Percentiles rank a stretch among this genome's conserved stretches.
Evolutionary conservation across 2,797 vertebrate species (phyloP).

Genomic region (Brachymystax lenok): DNA sequence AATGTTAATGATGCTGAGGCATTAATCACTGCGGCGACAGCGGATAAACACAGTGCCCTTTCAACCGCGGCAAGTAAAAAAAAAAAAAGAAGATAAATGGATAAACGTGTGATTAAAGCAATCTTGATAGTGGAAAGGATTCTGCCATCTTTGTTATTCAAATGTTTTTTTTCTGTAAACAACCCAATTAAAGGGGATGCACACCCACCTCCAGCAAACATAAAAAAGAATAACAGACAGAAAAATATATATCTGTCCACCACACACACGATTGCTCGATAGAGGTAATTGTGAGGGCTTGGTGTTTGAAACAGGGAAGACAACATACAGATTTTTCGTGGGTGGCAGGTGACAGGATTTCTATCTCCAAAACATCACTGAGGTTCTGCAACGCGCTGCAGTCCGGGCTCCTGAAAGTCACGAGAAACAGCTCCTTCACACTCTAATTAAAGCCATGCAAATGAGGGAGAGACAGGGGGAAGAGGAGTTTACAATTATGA

Average conservation of each 20-base stretch:
- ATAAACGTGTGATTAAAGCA: constrained; percentile 74
- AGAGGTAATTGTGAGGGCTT: constrained; percentile 46
- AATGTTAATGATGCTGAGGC: constrained; percentile 79
- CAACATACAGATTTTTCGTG: constrained; percentile 93
- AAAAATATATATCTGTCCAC: constrained; percentile 6
- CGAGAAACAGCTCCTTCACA: constrained; percentile 69
- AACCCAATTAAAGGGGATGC: constrained; percentile 79
- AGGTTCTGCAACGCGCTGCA: constrained; percentile 89
- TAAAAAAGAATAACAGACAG: constrained; percentile 51
- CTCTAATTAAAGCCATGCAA: constrained; percentile 80
- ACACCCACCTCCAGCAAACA: constrained; percentile 54
- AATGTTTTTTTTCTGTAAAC: constrained; percentile 81
- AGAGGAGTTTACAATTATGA: constrained; percentile 29
- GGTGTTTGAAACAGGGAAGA: constrained; percentile 63
- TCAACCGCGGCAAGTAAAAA: constrained; percentile 55
- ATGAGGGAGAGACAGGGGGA: constrained; percentile 62
- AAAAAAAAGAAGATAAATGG: constrained; percentile 74
- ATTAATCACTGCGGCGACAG: constrained; percentile 77
- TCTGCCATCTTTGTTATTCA: constrained; percentile 79
- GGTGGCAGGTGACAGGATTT: constrained; percentile 88
- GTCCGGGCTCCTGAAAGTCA: constrained; percentile 89
- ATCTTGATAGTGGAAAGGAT: constrained; percentile 68
- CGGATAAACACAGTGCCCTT: constrained; percentile 73
- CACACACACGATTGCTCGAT: constrained; percentile 24
- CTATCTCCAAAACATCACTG: constrained; percentile 92